Evolutionary conservation across 2,888 invertebrate genomes (phyloP).

Genomic region (Nemurella pictetii): DNA sequence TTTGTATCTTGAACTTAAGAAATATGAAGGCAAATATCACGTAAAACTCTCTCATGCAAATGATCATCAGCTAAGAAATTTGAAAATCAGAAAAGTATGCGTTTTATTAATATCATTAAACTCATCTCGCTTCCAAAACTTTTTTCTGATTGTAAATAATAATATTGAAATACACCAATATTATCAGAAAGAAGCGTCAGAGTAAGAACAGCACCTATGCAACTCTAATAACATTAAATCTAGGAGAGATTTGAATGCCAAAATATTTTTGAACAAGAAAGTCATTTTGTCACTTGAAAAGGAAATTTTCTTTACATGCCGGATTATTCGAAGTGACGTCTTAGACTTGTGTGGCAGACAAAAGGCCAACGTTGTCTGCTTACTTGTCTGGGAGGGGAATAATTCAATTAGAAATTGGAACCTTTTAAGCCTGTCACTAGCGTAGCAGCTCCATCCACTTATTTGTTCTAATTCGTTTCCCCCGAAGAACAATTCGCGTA

Average conservation of each 20-base stretch:
- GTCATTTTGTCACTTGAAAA: constrained; percentile 5
- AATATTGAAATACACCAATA: too few relatives aligned
- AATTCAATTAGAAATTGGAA: constrained; percentile 27
- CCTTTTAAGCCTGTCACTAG: constrained; percentile 23
- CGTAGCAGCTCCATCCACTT: constrained; percentile 9
- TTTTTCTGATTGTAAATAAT: neutral
- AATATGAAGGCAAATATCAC: neutral
- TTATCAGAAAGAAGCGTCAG: too few relatives aligned
- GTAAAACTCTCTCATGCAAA: neutral
- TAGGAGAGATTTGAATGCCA: neutral
- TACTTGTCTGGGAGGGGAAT: constrained; percentile 2
- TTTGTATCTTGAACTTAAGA: neutral
- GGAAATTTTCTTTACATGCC: constrained; percentile 13
- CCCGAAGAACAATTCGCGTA: constrained; percentile 10
- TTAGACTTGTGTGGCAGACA: constrained; percentile 16
- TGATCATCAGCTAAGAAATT: neutral
- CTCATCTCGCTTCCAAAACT: neutral
- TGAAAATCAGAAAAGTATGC: neutral
- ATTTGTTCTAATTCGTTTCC: constrained; percentile 14
- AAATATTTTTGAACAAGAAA: neutral
- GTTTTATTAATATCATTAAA: neutral
- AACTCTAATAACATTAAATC: neutral
- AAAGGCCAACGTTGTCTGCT: constrained; percentile 10
- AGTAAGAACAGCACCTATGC: neutral
- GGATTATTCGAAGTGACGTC: constrained; percentile 8